phyloP scores from a whole-genome alignment of 2,113 vertebrate genomes.

The Eurypyga helias region DNA sequence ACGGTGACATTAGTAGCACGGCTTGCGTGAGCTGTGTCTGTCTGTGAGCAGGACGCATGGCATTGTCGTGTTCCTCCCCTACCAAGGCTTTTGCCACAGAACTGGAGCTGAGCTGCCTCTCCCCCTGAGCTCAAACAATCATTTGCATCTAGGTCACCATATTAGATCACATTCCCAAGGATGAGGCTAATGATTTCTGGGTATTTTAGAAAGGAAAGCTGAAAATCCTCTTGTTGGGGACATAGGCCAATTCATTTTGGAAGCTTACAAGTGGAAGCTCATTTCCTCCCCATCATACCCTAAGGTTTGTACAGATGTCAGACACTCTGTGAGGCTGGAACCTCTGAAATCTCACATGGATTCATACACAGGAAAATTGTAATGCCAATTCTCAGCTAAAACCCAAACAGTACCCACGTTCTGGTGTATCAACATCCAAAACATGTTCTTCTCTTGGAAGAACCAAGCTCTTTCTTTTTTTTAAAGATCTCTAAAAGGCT shows the following conservation, averaged over 20 bases:
- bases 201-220: slow-evolving; percentile 2
- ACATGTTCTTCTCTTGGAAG: neutral
- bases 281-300: neutral
- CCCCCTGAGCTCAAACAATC: neutral
- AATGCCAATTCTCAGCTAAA: neutral
- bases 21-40: neutral
- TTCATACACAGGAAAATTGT: neutral
- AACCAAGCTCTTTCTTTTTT: neutral
- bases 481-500: neutral
- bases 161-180: neutral
- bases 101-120: neutral
- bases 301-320: neutral
- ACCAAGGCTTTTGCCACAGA: neutral
- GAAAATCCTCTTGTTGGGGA: slow-evolving; percentile 15
- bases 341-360: neutral
- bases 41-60: neutral
- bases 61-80: rapidly evolving
- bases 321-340: neutral
- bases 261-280: neutral
- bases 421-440: rapidly evolving
- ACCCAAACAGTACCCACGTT: neutral
- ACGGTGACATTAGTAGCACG: rapidly evolving
- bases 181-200: slow-evolving; percentile 18
- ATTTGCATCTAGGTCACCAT: slow-evolving; percentile 43
- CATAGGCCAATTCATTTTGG: slow-evolving; percentile 8